Conservation (phyloP, 2,888 invertebrate genomes). For the Lasioglossum villosulum region DNA sequence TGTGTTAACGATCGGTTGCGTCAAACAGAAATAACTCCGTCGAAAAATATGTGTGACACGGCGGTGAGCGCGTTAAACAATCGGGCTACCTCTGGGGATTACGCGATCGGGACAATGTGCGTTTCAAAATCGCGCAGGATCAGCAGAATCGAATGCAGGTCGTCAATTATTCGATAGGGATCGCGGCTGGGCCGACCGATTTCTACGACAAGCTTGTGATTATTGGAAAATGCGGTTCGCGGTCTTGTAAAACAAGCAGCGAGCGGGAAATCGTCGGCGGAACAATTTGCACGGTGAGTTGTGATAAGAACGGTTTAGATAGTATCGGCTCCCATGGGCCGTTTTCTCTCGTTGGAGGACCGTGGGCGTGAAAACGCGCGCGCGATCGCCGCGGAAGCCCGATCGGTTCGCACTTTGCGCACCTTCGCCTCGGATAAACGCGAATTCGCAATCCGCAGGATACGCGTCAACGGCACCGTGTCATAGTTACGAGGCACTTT, state of each 20-base stretch:
- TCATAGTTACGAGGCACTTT: slow-evolving; percentile 48
- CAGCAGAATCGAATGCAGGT: slow-evolving; percentile 9
- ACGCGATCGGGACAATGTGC: slow-evolving; percentile 11
- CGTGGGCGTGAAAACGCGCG: slow-evolving; percentile 61
- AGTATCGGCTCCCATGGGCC: slow-evolving; percentile 25
- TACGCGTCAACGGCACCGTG: slow-evolving; percentile 35
- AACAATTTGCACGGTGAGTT: slow-evolving; percentile 10
- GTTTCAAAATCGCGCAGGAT: neutral
- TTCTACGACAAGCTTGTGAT: slow-evolving; percentile 22
- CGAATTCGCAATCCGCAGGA: neutral
- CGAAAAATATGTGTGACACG: neutral
- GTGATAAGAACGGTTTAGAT: slow-evolving; percentile 31
- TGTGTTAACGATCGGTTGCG: slow-evolving; percentile 24
- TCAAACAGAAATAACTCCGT: slow-evolving; percentile 6
- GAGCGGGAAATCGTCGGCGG: slow-evolving; percentile 14
- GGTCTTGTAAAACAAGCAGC: neutral
- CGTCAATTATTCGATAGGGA: slow-evolving; percentile 44
- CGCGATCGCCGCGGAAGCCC: slow-evolving; percentile 15
- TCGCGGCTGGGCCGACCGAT: slow-evolving; percentile 26
- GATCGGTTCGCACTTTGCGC: slow-evolving; percentile 3
- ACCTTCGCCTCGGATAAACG: neutral
- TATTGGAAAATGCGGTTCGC: slow-evolving; percentile 18
- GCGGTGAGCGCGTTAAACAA: neutral
- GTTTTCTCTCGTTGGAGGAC: slow-evolving; percentile 49
- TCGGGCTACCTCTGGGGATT: slow-evolving; percentile 44